These are phyloP conservation scores for Lepus oiostolus DNA, from an alignment of 2,797 vertebrate genomes.

Conservation along the genomic window DNA sequence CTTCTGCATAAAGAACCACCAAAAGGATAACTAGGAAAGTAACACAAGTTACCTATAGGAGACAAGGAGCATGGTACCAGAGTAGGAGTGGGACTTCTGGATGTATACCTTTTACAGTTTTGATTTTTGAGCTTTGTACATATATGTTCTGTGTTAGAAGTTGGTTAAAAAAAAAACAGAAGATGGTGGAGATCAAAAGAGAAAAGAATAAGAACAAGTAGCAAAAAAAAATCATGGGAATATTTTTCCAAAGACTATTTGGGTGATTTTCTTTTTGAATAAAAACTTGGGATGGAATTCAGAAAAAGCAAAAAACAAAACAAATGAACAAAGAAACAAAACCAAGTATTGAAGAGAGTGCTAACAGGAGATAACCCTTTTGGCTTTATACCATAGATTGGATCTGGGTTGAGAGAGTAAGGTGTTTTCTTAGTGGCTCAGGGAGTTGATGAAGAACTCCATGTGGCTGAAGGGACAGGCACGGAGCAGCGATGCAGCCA, in stretches of 20 bases:
- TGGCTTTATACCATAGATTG: constrained; percentile 19
- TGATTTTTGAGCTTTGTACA: constrained; percentile 59
- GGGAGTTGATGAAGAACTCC: constrained; percentile 21
- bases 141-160: constrained; percentile 31
- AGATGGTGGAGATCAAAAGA: constrained; percentile 26
- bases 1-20: constrained; percentile 50
- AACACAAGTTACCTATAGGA: background rate
- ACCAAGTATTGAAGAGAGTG: constrained; percentile 40
- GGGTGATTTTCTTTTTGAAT: background rate
- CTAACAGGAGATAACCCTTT: constrained; percentile 58
- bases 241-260: constrained; percentile 40
- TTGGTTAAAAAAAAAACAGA: constrained; percentile 37
- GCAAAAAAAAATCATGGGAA: constrained; percentile 8
- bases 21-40: constrained; percentile 46
- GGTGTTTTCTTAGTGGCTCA: background rate
- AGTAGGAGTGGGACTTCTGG: background rate
- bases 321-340: background rate
- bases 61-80: background rate
- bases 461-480: constrained; percentile 3
- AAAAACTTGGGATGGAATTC: constrained; percentile 11
- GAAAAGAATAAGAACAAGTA: background rate
- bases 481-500: background rate
- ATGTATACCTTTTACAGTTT: constrained; percentile 35
- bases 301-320: constrained; percentile 26
- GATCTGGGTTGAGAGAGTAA: constrained; percentile 20